phyloP scores from a whole-genome alignment of 2,113 vertebrate species.

The Paedocypris sp. region DNA sequence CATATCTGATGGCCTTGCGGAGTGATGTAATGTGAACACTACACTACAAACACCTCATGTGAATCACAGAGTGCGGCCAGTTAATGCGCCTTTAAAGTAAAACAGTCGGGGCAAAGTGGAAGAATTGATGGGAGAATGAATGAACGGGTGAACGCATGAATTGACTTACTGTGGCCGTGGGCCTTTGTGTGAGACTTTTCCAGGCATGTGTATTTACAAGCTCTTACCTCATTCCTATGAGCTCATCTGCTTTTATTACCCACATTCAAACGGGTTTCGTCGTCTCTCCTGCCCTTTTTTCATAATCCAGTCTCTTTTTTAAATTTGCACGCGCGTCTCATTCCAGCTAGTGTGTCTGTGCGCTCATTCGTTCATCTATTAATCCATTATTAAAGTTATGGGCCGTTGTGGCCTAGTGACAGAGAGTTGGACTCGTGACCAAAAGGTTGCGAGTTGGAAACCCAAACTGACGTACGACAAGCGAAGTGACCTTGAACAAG shows the following conservation, averaged over 20 bases:
- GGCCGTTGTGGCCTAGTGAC: no score
- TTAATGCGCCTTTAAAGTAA: neutral
- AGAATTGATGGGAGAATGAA: neutral
- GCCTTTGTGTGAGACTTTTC: neutral
- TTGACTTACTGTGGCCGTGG: no score
- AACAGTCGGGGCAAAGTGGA: no score
- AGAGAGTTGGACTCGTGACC: no score
- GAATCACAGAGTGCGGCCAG: neutral
- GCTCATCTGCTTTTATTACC: conserved; percentile 27
- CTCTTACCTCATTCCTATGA: conserved; percentile 26
- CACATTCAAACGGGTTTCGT: neutral
- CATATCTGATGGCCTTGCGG: conserved; percentile 4
- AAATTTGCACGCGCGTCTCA: neutral
- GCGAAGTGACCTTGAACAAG: no score
- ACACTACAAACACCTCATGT: neutral
- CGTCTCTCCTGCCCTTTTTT: conserved; percentile 2
- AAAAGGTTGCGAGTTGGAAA: no score
- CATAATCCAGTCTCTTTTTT: neutral
- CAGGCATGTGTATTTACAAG: conserved; percentile 24
- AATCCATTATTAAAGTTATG: no score
- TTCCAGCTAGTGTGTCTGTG: no score
- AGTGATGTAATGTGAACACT: conserved; percentile 21
- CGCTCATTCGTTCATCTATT: no score
- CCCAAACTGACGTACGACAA: no score
- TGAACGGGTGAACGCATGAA: neutral